Evolutionary conservation across 2,888 invertebrate genomes (phyloP), one percentile per base, ranked within the genome.

Genomic region (Cryptocheilus praepositus): DNA sequence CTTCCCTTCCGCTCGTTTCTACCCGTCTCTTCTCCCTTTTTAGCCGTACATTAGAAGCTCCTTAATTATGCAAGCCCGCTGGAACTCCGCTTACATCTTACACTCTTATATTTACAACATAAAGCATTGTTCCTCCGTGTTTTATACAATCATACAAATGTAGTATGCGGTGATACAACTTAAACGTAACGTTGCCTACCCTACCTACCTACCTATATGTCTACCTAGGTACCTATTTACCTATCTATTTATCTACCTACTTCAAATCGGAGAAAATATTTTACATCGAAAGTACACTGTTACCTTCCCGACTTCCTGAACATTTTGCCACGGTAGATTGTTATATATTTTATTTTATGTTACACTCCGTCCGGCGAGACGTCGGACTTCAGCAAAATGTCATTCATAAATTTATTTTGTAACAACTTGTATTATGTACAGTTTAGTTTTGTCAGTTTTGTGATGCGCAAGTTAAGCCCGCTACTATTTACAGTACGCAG

Each of bases 281-380:
- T 86, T 88, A 88, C 88, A 88, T 84, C 83, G 83, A 86, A 88
- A 88, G 86, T 87, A 87, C 87, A 88, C 79, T 73, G 76, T 68
- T 64, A 58, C 56, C 36, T 60, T 62, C 63, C 58, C 62, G 51
- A 53, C 55, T 64, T 56, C 62, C 60, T 67, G 36, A 36, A 67
- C 58, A 63, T 61, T 71, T 54, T 66, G 16, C 44, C 44, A 56
- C 18, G 18, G 64, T 64, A 79, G 79, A 79, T 78, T 79, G 78
- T 77, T 82, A 84, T 11, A 36, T 36, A 25, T 25, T 7, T 45
- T 74, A 70, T 75, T 80, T 82, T 84, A 85, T 81, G 85, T 85
- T 85, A 85, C 83, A 85, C 80, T 81, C 82, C 67, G 76, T 82
- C 81, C 84, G 80, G 81, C 74, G 78, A 81, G 83, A n/a, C 81